A percentile compares a stretch with the other conserved stretches of the same genome.
Evolutionary conservation across 2,797 vertebrate species (phyloP).

Genomic region (Acanthurus leucopareius): DNA sequence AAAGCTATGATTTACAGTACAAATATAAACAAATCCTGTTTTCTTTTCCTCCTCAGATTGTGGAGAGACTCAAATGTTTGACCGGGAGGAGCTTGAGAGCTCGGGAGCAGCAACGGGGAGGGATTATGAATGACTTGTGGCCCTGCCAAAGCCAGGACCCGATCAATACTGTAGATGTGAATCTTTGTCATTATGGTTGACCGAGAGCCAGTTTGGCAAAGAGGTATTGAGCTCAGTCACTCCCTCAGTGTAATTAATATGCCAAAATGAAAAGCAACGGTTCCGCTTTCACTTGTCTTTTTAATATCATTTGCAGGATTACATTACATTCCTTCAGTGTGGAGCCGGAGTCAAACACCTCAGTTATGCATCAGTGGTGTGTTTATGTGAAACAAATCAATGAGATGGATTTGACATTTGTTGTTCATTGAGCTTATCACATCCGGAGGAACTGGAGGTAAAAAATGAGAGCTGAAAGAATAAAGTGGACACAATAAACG

Average conservation of each 20-base stretch:
- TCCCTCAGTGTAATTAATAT: constrained; percentile 63
- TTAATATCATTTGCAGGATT: constrained; percentile 39
- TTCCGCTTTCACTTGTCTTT: constrained; percentile 42
- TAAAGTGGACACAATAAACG: background rate
- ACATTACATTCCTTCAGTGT: constrained; percentile 10
- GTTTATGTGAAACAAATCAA: background rate
- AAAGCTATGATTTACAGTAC: constrained; percentile 10
- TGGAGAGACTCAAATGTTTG: constrained; percentile 44
- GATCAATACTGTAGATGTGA: constrained; percentile 76
- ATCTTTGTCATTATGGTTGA: constrained; percentile 74
- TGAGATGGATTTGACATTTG: background rate
- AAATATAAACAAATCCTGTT: constrained; percentile 20
- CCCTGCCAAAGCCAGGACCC: constrained; percentile 60
- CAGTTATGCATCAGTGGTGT: background rate
- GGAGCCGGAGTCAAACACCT: background rate
- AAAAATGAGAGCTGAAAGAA: background rate
- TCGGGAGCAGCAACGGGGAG: constrained; percentile 30
- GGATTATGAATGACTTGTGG: constrained; percentile 68
- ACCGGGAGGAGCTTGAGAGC: constrained; percentile 17
- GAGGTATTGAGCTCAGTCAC: constrained; percentile 57
- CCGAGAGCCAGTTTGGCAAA: constrained; percentile 57
- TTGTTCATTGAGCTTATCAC: background rate
- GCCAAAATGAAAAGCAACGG: constrained; percentile 53
- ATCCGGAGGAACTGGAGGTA: background rate
- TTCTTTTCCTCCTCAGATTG: constrained; percentile 4